Evolutionary conservation across 2,888 invertebrate genomes (phyloP).

Genomic region (Monoplex corrugatus): DNA sequence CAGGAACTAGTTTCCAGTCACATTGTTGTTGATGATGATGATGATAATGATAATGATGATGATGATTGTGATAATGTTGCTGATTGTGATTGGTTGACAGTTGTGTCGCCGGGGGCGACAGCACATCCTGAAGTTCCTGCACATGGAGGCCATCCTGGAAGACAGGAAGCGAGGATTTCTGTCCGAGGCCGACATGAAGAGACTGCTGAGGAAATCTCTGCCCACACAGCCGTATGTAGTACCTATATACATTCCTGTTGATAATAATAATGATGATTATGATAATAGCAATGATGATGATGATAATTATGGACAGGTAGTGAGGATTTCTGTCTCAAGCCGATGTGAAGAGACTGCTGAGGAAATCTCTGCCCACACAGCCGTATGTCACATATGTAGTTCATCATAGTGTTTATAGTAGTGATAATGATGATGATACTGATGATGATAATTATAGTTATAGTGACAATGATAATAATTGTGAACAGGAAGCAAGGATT

Average conservation of each 20-base stretch:
- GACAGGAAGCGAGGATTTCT: conserved; percentile 81
- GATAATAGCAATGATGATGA: too few relatives aligned
- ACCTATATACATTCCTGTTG: too few relatives aligned
- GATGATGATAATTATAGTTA: too few relatives aligned
- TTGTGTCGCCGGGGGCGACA: conserved; percentile 95
- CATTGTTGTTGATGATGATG: too few relatives aligned
- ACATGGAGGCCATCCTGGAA: conserved; percentile 91
- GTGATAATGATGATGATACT: too few relatives aligned
- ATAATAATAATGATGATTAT: too few relatives aligned
- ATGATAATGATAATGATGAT: too few relatives aligned
- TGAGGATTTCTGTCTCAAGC: conserved; percentile 76
- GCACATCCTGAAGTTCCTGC: conserved; percentile 96
- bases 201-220: conserved; percentile 72
- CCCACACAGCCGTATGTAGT: conserved; percentile 72
- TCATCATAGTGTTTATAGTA: too few relatives aligned
- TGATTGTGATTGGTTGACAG: conserved; percentile 84
- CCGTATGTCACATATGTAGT: conserved; percentile 65
- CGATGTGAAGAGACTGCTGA: conserved; percentile 73
- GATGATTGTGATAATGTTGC: too few relatives aligned
- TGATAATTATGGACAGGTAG: too few relatives aligned
- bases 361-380: conserved; percentile 74
- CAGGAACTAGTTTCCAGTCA: too few relatives aligned
- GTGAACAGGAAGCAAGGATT: conserved; percentile 82
- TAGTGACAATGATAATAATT: too few relatives aligned
- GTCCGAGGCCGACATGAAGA: conserved; percentile 76